Base-by-base conservation (phyloP, 1,140 invertebrate genomes). In the Drosophila malerkotliana region DNA sequence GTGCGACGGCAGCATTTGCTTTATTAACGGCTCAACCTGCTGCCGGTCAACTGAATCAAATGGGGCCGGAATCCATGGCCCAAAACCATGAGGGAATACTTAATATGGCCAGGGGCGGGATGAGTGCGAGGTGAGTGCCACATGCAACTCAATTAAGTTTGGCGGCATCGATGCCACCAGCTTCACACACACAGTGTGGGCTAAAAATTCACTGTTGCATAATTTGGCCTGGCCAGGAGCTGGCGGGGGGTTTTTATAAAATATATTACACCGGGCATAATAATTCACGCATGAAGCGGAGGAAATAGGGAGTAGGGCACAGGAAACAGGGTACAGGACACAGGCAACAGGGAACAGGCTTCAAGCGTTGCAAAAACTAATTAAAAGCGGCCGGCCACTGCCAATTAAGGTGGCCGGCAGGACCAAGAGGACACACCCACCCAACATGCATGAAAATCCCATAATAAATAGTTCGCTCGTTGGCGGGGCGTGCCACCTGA, bases 91-190 rank as follows among this genome's bases (percentile, higher is more conserved):
- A 34, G 60, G 63, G 49, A 47, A 28, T 15, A 63, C 28, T 18
- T 44, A 21, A 47, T 47, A 24, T 44, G 2, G 24, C 32, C 10
- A 26, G 26, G 30, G 58, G 67, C 48, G 45, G 48, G 32, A 32
- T 32, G 8, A 32, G 32, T 18, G 39, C 12, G 41, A n/a, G 30
- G 69, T 8, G 21, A 30, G 71, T 44, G 51, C 60, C 48, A 60
- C 82, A 72, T 88, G 82, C 78, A 87, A 87, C 82, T 87, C 82
- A 87, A 87, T 87, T 87, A 87, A 82, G 76, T 88, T 88, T 66
- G 69, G 79, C 59, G 53, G 81, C 75, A 62, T 68, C 62, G 64
- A 56, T 72, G 57, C 68, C 67, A 52, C 48, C 59, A 55, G 47
- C 34, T 37, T 10, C 41, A n/a, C 41, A 18, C 12, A 14, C 41